These are phyloP conservation scores for Cheilosia impressa DNA, from an alignment of 2,888 invertebrate genomes.

Conservation along the genomic window DNA sequence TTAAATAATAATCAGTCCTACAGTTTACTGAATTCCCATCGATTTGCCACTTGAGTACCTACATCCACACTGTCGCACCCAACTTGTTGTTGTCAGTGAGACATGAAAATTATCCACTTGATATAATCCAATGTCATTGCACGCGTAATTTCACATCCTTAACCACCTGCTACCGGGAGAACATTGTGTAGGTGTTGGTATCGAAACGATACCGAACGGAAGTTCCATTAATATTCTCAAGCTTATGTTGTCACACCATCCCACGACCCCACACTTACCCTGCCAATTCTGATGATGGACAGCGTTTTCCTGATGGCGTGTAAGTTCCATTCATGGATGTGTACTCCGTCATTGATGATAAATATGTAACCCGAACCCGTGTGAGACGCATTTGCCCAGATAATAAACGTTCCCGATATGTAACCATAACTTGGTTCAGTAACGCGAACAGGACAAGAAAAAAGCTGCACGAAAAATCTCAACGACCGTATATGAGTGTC, in stretches of 20 bases:
- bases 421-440: constrained; percentile 76
- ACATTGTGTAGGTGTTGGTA: background rate
- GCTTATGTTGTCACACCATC: background rate
- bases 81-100: background rate
- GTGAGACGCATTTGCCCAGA: constrained; percentile 76
- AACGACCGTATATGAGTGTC: constrained; percentile 2
- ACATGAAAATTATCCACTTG: constrained; percentile 54
- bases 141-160: constrained; percentile 56
- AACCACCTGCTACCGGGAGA: too few relatives aligned
- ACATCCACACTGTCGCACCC: background rate
- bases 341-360: constrained; percentile 61
- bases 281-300: constrained; percentile 11
- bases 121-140: constrained; percentile 64
- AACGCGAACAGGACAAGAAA: background rate
- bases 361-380: constrained; percentile 73
- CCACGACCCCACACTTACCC: constrained; percentile 1
- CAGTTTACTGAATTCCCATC: constrained; percentile 52
- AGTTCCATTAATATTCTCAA: constrained; percentile 41
- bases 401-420: constrained; percentile 77
- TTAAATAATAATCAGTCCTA: constrained; percentile 17
- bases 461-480: background rate
- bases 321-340: constrained; percentile 57
- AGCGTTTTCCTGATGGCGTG: constrained; percentile 25
- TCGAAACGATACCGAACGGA: background rate
- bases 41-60: constrained; percentile 59